A percentile compares a stretch with the other conserved stretches of the same genome.
These are phyloP conservation scores for Acleris literana DNA, from an alignment of 2,888 invertebrate species.

Conservation along the genomic window DNA sequence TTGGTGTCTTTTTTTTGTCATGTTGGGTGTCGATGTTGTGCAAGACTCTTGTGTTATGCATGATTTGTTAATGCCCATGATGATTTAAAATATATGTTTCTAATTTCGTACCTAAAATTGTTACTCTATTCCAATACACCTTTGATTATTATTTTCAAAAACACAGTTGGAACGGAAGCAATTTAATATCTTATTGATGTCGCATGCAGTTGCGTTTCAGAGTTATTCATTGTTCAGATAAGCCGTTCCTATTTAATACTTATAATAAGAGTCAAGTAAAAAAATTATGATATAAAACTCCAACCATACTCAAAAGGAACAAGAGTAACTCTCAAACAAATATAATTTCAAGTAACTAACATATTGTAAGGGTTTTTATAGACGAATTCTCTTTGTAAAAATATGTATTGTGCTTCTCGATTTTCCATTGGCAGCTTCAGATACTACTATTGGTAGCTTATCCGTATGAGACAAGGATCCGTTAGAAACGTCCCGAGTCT, in stretches of 20 bases:
- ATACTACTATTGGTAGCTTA: too few species aligned
- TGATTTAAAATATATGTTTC: background rate
- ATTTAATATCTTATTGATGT: constrained; percentile 21
- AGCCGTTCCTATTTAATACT: background rate
- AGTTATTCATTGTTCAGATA: background rate
- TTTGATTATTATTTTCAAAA: background rate
- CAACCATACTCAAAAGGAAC: background rate
- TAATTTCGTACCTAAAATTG: constrained; percentile 3
- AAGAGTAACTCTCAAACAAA: too few species aligned
- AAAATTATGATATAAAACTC: background rate
- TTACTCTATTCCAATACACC: constrained; percentile 2
- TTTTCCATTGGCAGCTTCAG: too few species aligned
- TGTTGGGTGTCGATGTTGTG: constrained; percentile 51
- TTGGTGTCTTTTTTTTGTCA: constrained; percentile 53
- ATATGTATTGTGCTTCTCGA: too few species aligned
- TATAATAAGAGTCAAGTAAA: background rate
- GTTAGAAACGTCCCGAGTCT: too few species aligned
- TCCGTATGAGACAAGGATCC: too few species aligned
- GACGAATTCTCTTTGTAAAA: too few species aligned
- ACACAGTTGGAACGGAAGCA: background rate
- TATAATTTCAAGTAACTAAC: too few species aligned
- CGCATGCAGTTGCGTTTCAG: constrained; percentile 30
- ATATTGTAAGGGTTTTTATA: too few species aligned
- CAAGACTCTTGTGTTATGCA: constrained; percentile 40
- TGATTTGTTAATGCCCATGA: constrained; percentile 13